Percentiles rank a stretch among this genome's conserved stretches.
phyloP scores from a whole-genome alignment of 1,140 invertebrate genomes.

The Zaprionus africanus region DNA sequence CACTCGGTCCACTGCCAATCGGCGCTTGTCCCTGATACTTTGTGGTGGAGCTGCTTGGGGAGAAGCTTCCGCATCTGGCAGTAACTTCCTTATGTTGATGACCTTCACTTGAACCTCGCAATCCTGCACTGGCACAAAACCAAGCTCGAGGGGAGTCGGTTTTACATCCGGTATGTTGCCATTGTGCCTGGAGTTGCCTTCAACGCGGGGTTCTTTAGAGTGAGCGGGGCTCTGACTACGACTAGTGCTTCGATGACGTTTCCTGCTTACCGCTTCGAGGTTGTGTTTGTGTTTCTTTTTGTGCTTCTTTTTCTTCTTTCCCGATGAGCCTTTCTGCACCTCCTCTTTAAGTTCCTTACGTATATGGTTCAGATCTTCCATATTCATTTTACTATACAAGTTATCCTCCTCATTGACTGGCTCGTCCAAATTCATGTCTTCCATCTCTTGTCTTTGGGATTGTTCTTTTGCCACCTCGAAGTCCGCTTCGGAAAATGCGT shows the following conservation, averaged over 20 bases:
- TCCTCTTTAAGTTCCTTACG: neutral
- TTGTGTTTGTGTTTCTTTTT: constrained; percentile 47
- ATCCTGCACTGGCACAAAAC: constrained; percentile 15
- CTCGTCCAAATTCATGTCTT: constrained; percentile 18
- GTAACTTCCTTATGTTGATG: constrained; percentile 24
- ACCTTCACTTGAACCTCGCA: constrained; percentile 17
- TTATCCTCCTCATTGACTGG: neutral
- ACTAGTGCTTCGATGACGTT: constrained; percentile 14
- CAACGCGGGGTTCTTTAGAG: neutral
- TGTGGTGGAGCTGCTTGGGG: neutral
- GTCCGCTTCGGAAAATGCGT: constrained; percentile 3
- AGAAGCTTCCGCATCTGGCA: no score
- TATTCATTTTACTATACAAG: neutral
- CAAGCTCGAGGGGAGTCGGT: neutral
- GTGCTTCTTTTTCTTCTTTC: constrained; percentile 50
- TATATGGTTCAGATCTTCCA: neutral
- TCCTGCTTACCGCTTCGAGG: neutral
- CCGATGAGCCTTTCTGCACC: neutral
- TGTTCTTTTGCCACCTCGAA: neutral
- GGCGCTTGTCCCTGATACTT: constrained; percentile 33
- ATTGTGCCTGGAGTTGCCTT: neutral
- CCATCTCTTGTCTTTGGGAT: neutral
- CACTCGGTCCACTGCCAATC: constrained; percentile 31
- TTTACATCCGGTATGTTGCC: neutral
- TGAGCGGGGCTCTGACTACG: neutral